Conservation (phyloP, 53 echinoderm and acorn worm genomes). For the Antedon mediterranea region DNA sequence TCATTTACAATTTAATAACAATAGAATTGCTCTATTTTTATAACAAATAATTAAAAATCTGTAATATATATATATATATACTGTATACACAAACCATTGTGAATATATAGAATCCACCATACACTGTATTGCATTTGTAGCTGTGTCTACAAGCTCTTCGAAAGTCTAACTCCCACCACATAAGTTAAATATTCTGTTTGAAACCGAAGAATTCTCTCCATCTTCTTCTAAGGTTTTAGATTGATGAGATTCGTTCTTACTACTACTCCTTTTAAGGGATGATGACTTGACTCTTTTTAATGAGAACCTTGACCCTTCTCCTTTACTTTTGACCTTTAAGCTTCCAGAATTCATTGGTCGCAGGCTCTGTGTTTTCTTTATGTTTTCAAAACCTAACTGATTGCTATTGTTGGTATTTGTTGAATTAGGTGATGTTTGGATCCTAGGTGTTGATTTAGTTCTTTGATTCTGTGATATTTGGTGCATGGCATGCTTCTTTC, state of each 20-base stretch:
- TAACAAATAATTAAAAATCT: no score
- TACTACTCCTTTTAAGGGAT: not conserved
- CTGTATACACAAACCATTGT: no score
- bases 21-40: no score
- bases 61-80: no score
- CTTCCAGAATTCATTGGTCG: not conserved
- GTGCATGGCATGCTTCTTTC: not conserved
- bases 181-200: no score
- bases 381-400: not conserved
- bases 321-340: not conserved
- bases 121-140: no score
- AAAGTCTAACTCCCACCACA: no score
- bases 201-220: not conserved
- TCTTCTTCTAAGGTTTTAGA: not conserved
- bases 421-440: not conserved
- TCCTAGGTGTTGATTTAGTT: not conserved
- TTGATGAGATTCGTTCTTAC: not conserved
- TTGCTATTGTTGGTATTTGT: not conserved
- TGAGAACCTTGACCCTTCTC: not conserved
- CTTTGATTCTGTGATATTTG: not conserved
- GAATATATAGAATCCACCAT: no score
- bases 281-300: not conserved
- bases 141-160: no score
- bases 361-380: not conserved
- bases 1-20: no score